phyloP scores from a whole-genome alignment of 2,113 vertebrate species.

The Ictidomys tridecemlineatus region DNA sequence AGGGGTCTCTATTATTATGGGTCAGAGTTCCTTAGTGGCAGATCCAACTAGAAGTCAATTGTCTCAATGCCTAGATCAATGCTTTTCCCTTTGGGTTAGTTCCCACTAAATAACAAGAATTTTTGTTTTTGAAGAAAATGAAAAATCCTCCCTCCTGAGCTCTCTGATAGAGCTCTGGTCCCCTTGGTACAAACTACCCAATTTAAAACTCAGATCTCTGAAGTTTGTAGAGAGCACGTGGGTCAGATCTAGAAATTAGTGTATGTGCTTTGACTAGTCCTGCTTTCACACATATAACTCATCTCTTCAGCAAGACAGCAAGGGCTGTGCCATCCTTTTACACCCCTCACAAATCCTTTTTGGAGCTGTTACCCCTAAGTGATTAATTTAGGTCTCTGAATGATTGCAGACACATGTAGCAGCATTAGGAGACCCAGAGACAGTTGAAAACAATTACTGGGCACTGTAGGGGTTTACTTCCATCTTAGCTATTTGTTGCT shows the following conservation, averaged over 20 bases:
- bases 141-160: neutral
- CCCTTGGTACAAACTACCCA: neutral
- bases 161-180: neutral
- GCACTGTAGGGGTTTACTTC: conserved; percentile 9
- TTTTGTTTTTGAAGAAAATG: neutral
- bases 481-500: conserved; percentile 28
- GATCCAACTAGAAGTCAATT: neutral
- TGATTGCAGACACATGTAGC: neutral
- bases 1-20: conserved; percentile 19
- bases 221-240: neutral
- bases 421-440: neutral
- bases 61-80: neutral
- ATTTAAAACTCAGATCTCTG: conserved; percentile 47
- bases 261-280: neutral
- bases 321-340: neutral
- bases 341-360: conserved; percentile 1
- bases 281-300: conserved; percentile 28
- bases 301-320: neutral
- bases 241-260: conserved; percentile 34
- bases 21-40: neutral
- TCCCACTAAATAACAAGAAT: neutral
- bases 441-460: conserved; percentile 34
- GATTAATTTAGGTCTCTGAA: conserved; percentile 19
- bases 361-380: neutral
- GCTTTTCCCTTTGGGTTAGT: neutral